Conservation (phyloP, 2,888 invertebrate species). For the Electrophaes corylata region DNA sequence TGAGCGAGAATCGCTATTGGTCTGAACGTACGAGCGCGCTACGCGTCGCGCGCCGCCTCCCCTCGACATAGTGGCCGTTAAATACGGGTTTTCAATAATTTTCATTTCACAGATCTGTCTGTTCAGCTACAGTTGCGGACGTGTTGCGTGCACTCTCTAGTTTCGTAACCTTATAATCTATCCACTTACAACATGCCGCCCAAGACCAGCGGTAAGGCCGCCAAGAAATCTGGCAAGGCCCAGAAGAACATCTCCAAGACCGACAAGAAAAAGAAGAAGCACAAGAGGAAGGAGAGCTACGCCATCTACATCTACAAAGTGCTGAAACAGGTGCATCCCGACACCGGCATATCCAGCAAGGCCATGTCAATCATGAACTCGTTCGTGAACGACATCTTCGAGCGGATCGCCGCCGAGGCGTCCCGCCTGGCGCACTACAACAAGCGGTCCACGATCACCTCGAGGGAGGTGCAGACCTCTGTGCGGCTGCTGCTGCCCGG, state of each 20-base stretch:
- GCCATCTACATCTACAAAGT: conserved; percentile 84
- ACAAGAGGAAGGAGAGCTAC: conserved; percentile 50
- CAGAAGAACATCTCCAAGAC: conserved; percentile 54
- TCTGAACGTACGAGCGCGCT: no score
- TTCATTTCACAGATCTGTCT: no score
- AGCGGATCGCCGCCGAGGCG: conserved; percentile 88
- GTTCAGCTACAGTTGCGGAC: no score
- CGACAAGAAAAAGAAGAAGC: conserved; percentile 78
- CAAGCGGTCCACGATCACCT: conserved; percentile 85
- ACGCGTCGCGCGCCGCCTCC: no score
- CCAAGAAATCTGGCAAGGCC: neutral
- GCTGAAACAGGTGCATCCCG: conserved; percentile 81
- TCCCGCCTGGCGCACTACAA: conserved; percentile 94
- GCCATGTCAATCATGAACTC: conserved; percentile 26
- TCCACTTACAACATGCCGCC: neutral
- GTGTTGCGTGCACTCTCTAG: neutral
- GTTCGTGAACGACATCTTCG: conserved; percentile 20
- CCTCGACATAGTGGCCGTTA: no score
- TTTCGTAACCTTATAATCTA: no score
- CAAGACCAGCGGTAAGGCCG: neutral
- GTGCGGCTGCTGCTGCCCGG: neutral
- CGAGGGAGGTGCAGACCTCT: neutral
- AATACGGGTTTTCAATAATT: no score
- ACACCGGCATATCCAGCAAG: conserved; percentile 20
- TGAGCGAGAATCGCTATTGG: no score